Percentiles rank a stretch among this genome's conserved stretches.
Evolutionary conservation across 2,888 invertebrate genomes (phyloP).

Genomic region (Erynnis tages): DNA sequence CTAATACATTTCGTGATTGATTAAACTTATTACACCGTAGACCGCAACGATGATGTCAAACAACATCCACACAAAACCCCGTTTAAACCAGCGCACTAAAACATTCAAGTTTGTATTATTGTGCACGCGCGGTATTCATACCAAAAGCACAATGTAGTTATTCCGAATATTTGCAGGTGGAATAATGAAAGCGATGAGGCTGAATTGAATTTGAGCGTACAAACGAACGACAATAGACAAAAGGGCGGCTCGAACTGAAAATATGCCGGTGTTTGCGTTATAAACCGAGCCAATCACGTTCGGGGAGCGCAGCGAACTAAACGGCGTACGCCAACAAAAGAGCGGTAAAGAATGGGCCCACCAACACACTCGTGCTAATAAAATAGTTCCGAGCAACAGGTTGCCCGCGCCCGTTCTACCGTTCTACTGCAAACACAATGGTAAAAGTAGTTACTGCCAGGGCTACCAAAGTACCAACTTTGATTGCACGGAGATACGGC

Average conservation of each 20-base stretch:
- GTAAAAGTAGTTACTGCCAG: conserved; percentile 49
- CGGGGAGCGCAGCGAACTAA: conserved; percentile 62
- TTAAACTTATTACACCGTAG: conserved; percentile 19
- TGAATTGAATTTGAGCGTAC: conserved; percentile 42
- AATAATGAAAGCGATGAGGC: conserved; percentile 26
- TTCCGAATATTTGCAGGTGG: conserved; percentile 23
- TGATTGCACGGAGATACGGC: neutral
- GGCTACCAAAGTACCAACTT: conserved; percentile 42
- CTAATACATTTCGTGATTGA: conserved; percentile 21
- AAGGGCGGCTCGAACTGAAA: conserved; percentile 55
- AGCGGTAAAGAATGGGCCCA: conserved; percentile 77
- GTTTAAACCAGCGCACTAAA: conserved; percentile 16
- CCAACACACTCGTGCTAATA: conserved; percentile 76
- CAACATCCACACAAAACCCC: conserved; percentile 9
- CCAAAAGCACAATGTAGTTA: conserved; percentile 20
- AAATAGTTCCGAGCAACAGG: conserved; percentile 80
- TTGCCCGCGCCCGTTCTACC: conserved; percentile 50
- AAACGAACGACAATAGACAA: conserved; percentile 44
- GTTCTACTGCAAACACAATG: conserved; percentile 54
- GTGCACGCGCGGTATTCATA: neutral
- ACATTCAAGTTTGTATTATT: conserved; percentile 18
- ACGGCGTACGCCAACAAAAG: conserved; percentile 72
- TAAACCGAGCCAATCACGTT: conserved; percentile 70
- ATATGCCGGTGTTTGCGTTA: conserved; percentile 64
- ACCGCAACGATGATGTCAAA: conserved; percentile 13